Evolutionary conservation across 2,113 vertebrate genomes (phyloP), one percentile per base, ranked within the genome.

Genomic region (Microcebus murinus): DNA sequence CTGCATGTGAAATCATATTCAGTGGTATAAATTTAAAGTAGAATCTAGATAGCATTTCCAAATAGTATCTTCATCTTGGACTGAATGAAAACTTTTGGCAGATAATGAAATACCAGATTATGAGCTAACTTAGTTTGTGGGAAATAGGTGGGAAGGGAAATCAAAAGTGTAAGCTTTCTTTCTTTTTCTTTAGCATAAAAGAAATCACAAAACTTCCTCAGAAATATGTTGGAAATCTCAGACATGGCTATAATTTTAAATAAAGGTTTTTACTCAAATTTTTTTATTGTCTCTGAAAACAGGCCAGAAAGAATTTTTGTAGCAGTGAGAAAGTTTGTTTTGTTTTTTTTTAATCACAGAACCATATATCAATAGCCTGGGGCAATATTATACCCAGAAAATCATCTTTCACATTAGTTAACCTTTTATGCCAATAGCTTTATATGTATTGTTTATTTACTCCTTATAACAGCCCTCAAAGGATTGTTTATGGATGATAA

Each of bases 41-140:
- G 55, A 80, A 68, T 68, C 31, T 88, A 88, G 8, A 50, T 81
- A 45, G 77, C 67, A 18, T 70, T 73, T 96, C 68, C 82, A 88
- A 65, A 73, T 92, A 86, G 36, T 45, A 13, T 94, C 39, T 97
- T 87, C 42, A 94, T 81, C 68, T 82, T 96, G 42, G 21, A 77
- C 70, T 90, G 36, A 88, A 89, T 80, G 21, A 57, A 87, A 87
- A 94, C 80, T 12, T 21, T 91, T 88, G 52, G 52, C 77, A 91
- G 45, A 92, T 81, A 94, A 88, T 85, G 25, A 90, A 91, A 95
- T 42, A 80, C 55, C 15, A 65, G 79, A 70, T 57, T 73, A 77
- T 90, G 80, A 97, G 42, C 50, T 86, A 83, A 79, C 87, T 25
- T 87, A 84, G 39, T 94, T 94, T 88, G 91, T 93, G 39, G 71